Evolutionary conservation across 1,140 invertebrate genomes (phyloP).

Genomic region (Anagrus nilaparvatae): DNA sequence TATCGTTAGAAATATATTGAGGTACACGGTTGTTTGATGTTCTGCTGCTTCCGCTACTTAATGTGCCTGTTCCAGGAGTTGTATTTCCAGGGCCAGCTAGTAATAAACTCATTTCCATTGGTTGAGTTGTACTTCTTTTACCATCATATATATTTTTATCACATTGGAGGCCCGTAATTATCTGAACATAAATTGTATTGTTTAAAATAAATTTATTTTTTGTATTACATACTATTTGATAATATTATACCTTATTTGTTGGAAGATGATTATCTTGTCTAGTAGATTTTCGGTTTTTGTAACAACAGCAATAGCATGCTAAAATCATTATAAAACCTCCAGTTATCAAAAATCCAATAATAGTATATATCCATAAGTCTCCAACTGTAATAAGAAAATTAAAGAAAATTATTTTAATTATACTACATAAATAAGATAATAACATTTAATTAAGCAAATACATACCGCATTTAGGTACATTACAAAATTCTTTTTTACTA

Average conservation of each 20-base stretch:
- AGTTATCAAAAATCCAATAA: constrained; percentile 42
- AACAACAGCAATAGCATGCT: constrained; percentile 39
- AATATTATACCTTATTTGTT: constrained; percentile 31
- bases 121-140: constrained; percentile 46
- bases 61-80: constrained; percentile 37
- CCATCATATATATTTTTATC: constrained; percentile 68
- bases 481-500: constrained; percentile 63
- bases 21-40: constrained; percentile 52
- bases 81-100: constrained; percentile 47
- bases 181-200: constrained; percentile 21
- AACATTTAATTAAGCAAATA: constrained; percentile 1
- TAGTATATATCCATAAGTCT: constrained; percentile 48
- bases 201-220: constrained; percentile 1
- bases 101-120: constrained; percentile 69
- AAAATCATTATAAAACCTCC: constrained; percentile 41
- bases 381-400: constrained; percentile 32
- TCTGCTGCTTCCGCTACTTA: constrained; percentile 44
- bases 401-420: constrained; percentile 7
- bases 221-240: background rate
- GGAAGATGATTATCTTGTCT: constrained; percentile 35
- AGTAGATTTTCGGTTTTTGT: constrained; percentile 31
- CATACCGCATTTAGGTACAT: constrained; percentile 73
- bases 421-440: background rate
- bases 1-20: constrained; percentile 64
- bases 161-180: constrained; percentile 36